A percentile compares a stretch with the other conserved stretches of the same genome.
Evolutionary conservation across 2,888 invertebrate genomes (phyloP).

Genomic region (Bellardia pandia): DNA sequence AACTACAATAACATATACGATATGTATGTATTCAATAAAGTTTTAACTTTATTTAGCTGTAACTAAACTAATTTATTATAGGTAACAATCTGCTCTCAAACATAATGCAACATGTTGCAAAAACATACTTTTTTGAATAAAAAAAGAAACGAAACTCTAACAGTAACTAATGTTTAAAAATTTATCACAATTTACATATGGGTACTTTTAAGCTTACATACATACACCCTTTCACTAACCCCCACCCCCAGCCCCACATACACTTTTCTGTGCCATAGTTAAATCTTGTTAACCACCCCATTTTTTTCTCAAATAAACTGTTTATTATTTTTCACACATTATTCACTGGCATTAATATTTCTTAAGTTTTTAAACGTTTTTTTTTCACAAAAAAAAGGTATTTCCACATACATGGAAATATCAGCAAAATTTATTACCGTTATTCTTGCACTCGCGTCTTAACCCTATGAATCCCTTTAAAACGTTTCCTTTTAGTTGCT

Average conservation of each 20-base stretch:
- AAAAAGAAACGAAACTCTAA: background rate
- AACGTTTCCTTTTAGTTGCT: background rate
- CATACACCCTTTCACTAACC: background rate
- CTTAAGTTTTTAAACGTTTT: background rate
- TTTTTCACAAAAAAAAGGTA: background rate
- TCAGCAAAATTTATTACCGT: background rate
- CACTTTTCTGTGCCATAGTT: too few species aligned
- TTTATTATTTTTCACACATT: conserved; percentile 9
- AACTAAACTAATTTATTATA: conserved; percentile 4
- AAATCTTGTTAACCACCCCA: background rate
- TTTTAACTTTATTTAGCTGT: background rate
- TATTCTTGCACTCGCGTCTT: background rate
- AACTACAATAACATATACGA: background rate
- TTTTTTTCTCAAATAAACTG: background rate
- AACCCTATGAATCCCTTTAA: background rate
- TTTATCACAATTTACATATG: conserved; percentile 36
- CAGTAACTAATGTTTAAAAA: conserved; percentile 33
- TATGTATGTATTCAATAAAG: background rate
- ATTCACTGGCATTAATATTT: background rate
- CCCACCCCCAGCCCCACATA: background rate
- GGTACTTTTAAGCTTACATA: background rate
- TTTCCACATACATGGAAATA: too few species aligned
- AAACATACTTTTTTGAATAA: background rate
- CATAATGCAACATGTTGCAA: conserved; percentile 3
- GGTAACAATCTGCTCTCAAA: background rate